phyloP scores from a whole-genome alignment of 2,888 invertebrate species.

The Tridacna gigas region DNA sequence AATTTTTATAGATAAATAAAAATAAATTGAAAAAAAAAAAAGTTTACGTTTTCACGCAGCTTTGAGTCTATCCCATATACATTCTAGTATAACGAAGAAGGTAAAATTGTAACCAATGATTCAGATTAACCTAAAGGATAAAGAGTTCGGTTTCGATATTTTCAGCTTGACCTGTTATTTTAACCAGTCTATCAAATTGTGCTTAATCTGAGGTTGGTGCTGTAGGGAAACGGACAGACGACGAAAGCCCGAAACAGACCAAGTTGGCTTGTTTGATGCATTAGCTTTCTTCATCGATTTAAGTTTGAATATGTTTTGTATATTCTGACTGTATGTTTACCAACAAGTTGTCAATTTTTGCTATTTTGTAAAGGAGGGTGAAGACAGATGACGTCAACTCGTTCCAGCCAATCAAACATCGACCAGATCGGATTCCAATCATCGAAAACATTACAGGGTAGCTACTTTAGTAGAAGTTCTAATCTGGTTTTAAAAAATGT shows the following conservation, averaged over 20 bases:
- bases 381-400: conserved; percentile 16
- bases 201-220: neutral
- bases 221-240: too few relatives aligned
- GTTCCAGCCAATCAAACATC: conserved; percentile 4
- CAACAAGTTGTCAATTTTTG: neutral
- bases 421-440: conserved; percentile 5
- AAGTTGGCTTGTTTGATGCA: too few relatives aligned
- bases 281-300: too few relatives aligned
- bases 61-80: too few relatives aligned
- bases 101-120: neutral
- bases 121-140: neutral
- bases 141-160: neutral
- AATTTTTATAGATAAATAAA: too few relatives aligned
- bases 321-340: too few relatives aligned
- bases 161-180: neutral
- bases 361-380: conserved; percentile 12
- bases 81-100: too few relatives aligned
- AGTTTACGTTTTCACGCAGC: too few relatives aligned
- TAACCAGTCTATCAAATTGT: neutral
- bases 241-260: too few relatives aligned
- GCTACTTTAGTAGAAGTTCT: neutral
- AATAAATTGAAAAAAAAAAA: too few relatives aligned
- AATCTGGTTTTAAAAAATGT: too few relatives aligned
- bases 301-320: too few relatives aligned
- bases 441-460: conserved; percentile 16